phyloP scores from a whole-genome alignment of 2,888 invertebrate species.

The Myopa testacea region DNA sequence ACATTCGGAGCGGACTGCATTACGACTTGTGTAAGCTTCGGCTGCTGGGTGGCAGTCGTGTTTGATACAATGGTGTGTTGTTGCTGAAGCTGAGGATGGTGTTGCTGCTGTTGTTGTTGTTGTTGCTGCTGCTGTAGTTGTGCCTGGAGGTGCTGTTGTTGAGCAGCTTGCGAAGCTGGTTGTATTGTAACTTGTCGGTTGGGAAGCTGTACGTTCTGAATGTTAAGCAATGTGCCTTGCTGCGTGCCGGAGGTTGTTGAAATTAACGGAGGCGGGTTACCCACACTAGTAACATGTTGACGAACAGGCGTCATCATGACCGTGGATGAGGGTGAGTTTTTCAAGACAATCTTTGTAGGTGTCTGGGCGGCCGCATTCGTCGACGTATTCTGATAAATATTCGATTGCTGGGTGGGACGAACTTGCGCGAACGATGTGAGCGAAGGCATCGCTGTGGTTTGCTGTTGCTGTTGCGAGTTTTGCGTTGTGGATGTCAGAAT shows the following conservation, averaged over 20 bases:
- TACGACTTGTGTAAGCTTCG: conserved; percentile 67
- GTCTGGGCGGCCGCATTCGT: conserved; percentile 56
- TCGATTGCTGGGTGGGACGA: conserved; percentile 59
- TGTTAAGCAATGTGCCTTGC: conserved; percentile 64
- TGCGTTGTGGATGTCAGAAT: conserved; percentile 61
- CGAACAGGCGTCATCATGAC: conserved; percentile 63
- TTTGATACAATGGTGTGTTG: conserved; percentile 67
- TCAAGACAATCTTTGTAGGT: conserved; percentile 66
- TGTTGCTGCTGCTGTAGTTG: conserved; percentile 64
- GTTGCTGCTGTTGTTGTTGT: conserved; percentile 63
- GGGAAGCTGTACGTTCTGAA: conserved; percentile 67
- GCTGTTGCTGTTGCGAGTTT: conserved; percentile 54
- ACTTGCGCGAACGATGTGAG: conserved; percentile 64
- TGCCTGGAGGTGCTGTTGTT: conserved; percentile 66
- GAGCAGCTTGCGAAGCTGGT: conserved; percentile 67
- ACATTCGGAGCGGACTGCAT: conserved; percentile 56
- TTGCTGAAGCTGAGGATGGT: conserved; percentile 46
- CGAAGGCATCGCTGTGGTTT: conserved; percentile 58
- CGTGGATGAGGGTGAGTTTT: conserved; percentile 66
- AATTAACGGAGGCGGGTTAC: conserved; percentile 66
- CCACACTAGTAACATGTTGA: conserved; percentile 54
- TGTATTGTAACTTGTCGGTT: conserved; percentile 67
- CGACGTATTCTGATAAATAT: conserved; percentile 61
- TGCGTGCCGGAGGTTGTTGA: conserved; percentile 53
- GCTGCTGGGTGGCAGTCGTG: conserved; percentile 66